Evolutionary conservation across 2,888 invertebrate genomes (phyloP).

Genomic region (Vesta saturnalis): DNA sequence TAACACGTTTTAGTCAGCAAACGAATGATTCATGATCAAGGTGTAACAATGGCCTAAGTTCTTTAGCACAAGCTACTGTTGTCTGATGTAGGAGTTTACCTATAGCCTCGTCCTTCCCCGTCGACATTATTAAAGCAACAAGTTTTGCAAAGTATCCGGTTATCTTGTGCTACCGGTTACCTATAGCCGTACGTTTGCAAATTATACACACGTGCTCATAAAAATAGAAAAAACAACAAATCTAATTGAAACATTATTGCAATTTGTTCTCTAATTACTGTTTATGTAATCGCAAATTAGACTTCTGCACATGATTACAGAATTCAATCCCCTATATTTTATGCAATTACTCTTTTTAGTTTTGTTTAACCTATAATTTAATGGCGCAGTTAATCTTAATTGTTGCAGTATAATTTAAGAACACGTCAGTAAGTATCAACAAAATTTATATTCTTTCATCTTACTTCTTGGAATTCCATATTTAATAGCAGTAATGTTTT

Average conservation of each 20-base stretch:
- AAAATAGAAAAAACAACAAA: constrained; percentile 41
- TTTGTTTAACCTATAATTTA: too few species aligned
- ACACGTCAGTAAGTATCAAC: too few species aligned
- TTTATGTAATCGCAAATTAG: not conserved
- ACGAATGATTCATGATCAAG: constrained; percentile 48
- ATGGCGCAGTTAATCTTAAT: too few species aligned
- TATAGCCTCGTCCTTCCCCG: constrained; percentile 31
- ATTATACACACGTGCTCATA: constrained; percentile 42
- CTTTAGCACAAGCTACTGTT: constrained; percentile 43
- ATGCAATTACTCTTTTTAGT: too few species aligned
- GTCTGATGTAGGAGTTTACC: constrained; percentile 21
- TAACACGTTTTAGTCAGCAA: constrained; percentile 29
- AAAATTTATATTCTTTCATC: too few species aligned
- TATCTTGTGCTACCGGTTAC: constrained; percentile 16
- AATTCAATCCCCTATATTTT: too few species aligned
- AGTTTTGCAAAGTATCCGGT: constrained; percentile 17
- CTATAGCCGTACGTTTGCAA: constrained; percentile 33
- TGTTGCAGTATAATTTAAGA: too few species aligned
- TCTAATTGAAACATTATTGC: constrained; percentile 10
- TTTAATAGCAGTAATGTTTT: too few species aligned
- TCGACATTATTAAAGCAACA: constrained; percentile 29
- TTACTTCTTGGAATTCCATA: too few species aligned
- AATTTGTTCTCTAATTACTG: not conserved
- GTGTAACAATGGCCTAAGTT: constrained; percentile 47
- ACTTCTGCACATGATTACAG: too few species aligned